Evolutionary conservation across 2,888 invertebrate genomes (phyloP), one percentile per base, ranked within the genome.

Genomic region (Acholoe squamosa): DNA sequence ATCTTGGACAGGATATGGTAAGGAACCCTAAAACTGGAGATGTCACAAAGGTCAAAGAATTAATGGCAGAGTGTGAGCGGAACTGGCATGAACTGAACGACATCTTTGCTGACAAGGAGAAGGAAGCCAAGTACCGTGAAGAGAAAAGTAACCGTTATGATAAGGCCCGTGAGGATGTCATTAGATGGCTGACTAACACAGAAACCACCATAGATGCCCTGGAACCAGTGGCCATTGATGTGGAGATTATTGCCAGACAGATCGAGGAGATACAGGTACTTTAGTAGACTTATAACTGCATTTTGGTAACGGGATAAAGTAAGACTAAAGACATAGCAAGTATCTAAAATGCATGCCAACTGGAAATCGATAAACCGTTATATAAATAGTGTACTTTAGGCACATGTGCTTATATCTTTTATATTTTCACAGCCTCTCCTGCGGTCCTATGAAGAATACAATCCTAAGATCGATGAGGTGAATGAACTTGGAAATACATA

Each of bases 91-190:
- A 98, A 94, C 97, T 99, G 93, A 98, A 97, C 94, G 97, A 97
- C 28, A 96, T 97, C 0, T 96, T 99, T 43, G 98, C 98, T 93
- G 98, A 99, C 94, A 98, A 98, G 93, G 97, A 98, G 93, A 97
- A 98, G 94, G 96, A 98, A 43, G 98, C 98, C 61, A 97, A 97
- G 94, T 97, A 98, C 93, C 97, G 98, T 89, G 97, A 98, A 0
- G 98, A 99, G 94, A 98, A 98, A 93, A 97, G 98, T 92, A 97
- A 97, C 94, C 98, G 98, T 43, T 99, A 98, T 94, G 98, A 99
- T 95, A 97, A 97, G 43, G 96, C 98, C 34, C 97, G 98, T 94
- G 97, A 97, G 92, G 97, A 98, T 96, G 97, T 98, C 0, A 96
- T 98, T 22, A 97, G 98, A 90, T 99, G 99, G 99, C 96, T 99